Evolutionary conservation across 1,140 invertebrate species (phyloP), one percentile per base, ranked within the genome.

Genomic region (Oryctes rhinoceros): DNA sequence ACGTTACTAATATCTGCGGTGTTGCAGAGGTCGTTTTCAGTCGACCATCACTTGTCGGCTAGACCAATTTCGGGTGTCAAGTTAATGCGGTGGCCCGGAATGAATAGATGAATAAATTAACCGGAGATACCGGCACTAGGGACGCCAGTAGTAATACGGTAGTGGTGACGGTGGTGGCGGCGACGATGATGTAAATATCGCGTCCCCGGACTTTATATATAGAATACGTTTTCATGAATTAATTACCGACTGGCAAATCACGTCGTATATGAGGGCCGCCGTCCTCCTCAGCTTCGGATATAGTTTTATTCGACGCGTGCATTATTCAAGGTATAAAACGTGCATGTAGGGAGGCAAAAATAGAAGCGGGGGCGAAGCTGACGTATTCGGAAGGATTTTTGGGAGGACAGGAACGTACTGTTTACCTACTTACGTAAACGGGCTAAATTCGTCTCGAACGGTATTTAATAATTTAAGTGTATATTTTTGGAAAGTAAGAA

Each of bases 51-150:
- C 53, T 59, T 59, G 53, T 59, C 53, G 53, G 53, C 15, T 59
- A 59, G 53, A 18, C 15, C n/a, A 59, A 59, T 59, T 59, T 59
- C n/a, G 53, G 53, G 53, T 59, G 53, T 59, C 53, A 59, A 59
- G 53, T 59, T 59, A 59, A 59, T 59, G 53, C 53, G 53, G 53
- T 59, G n/a, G 15, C 15, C 53, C 18, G 18, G 53, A 59, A 59
- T 59, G 53, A 59, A 59, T 59, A 59, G n/a, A 59, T 59, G 53
- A 59, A 59, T 59, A 59, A 59, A 59, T 59, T 59, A 59, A 59
- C 13, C 49, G 15, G 53, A 59, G 53, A 59, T 59, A 59, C n/a
- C 11, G 15, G 53, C 18, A n/a, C 53, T 3, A n/a, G 53, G 18
- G 15, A 18, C 53, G 49, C 13, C n/a, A 11, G n/a, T 18, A 53